A percentile compares a stretch with the other conserved stretches of the same genome.
phyloP scores from a whole-genome alignment of 1,140 invertebrate genomes.

The Oreohelix idahoensis region DNA sequence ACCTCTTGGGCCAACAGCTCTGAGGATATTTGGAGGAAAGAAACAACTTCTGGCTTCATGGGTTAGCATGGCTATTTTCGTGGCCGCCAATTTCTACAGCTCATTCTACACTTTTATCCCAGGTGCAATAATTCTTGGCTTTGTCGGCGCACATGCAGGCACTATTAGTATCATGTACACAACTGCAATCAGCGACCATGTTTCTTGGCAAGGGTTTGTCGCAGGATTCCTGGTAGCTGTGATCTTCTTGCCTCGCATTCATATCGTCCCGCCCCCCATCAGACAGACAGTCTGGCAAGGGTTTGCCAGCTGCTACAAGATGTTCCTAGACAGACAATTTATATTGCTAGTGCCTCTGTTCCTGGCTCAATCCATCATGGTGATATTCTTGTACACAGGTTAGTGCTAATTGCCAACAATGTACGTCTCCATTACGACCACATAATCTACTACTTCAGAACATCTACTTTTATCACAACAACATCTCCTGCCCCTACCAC shows the following conservation, averaged over 20 bases:
- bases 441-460: no score
- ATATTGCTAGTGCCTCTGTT: slow-evolving; percentile 39
- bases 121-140: slow-evolving; percentile 45
- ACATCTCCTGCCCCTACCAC: neutral
- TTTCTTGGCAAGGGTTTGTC: slow-evolving; percentile 55
- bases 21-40: slow-evolving; percentile 49
- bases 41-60: slow-evolving; percentile 46
- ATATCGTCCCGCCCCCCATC: neutral
- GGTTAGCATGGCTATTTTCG: slow-evolving; percentile 50
- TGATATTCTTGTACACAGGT: slow-evolving; percentile 31
- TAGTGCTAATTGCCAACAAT: neutral
- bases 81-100: slow-evolving; percentile 71
- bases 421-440: no score
- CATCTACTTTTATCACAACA: neutral
- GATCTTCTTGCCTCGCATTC: slow-evolving; percentile 50
- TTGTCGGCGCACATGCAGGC: slow-evolving; percentile 44
- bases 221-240: slow-evolving; percentile 50
- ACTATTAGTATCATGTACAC: slow-evolving; percentile 52
- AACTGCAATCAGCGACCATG: slow-evolving; percentile 42
- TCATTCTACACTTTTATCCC: slow-evolving; percentile 54
- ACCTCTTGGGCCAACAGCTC: neutral
- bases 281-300: neutral
- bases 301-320: slow-evolving; percentile 33
- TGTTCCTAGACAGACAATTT: slow-evolving; percentile 28
- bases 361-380: slow-evolving; percentile 40